Base-by-base conservation (phyloP, 2,888 invertebrate genomes). In the Lampropteryx suffumata region DNA sequence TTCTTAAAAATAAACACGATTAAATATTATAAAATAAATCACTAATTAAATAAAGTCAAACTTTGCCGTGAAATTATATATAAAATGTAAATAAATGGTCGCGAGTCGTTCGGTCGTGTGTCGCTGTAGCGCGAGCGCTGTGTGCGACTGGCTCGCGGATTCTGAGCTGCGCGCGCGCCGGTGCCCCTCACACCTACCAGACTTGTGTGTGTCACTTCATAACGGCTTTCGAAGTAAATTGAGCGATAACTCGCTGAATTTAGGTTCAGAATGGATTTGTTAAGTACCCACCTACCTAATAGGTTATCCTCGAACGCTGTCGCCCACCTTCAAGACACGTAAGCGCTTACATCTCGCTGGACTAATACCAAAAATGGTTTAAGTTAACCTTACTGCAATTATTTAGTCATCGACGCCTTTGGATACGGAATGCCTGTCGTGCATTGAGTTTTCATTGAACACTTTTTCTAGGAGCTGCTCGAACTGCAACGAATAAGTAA, bases 21-120 rank as follows among this genome's bases (percentile, higher is more conserved):
- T 83, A 83, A 84, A 83, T 85, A 85, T 63, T 63, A 60, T 68
- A 76, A 73, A 61, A 68, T 56, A 37, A 69, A 66, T 79, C 82
- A 86, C 86, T 5, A 67, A 66, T 68, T 68, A 43, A 44, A 65
- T 71, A 63, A 48, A 68, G 75, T 84, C 75, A 81, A 87, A 84
- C 74, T 72, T 78, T 84, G 88, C 87, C 88, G 80, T 84, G 76
- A 76, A 84, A 64, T 67, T 47, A 48, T 35, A 17, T 44, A 62
- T 33, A 65, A 68, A 66, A 71, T 66, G 71, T 69, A 72, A 69
- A 71, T 67, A 58, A 62, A 53, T 76, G 69, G 65, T 84, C 85
- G 86, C 87, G 89, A 82, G 84, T 88, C 87, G 89, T 89, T 89
- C 89, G 89, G 67, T 87, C 86, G 86, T 73, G 55, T 71, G 76